These are phyloP conservation scores for Trichacis sp. DNA, from an alignment of 2,888 invertebrate genomes.

Conservation along the genomic window DNA sequence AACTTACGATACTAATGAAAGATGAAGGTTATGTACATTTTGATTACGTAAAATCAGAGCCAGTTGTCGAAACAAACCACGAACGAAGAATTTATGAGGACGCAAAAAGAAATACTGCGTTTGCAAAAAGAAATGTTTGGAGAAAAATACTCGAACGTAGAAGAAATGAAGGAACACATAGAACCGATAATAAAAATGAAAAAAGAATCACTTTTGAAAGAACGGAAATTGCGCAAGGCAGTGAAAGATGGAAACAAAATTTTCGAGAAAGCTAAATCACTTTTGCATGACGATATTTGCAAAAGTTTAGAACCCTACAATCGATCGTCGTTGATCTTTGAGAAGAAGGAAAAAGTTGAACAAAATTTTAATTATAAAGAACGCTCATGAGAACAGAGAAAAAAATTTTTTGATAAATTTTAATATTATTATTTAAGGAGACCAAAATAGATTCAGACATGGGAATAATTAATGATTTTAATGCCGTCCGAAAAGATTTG, in stretches of 20 bases:
- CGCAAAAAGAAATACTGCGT: slow-evolving; percentile 75
- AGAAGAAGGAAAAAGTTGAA: neutral
- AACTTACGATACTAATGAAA: too few relatives aligned
- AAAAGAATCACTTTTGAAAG: slow-evolving; percentile 73
- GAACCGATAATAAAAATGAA: slow-evolving; percentile 74
- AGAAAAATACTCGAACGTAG: slow-evolving; percentile 75
- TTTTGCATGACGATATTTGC: neutral
- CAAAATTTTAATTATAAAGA: too few relatives aligned
- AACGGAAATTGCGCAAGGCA: slow-evolving; percentile 72
- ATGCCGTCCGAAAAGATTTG: too few relatives aligned
- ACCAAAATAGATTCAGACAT: too few relatives aligned
- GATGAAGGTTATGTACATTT: too few relatives aligned
- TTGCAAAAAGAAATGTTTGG: slow-evolving; percentile 76
- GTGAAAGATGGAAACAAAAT: slow-evolving; percentile 74
- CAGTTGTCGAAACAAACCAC: slow-evolving; percentile 54
- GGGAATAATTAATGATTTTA: too few relatives aligned
- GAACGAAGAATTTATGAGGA: slow-evolving; percentile 73
- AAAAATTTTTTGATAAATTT: too few relatives aligned
- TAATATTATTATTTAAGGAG: too few relatives aligned
- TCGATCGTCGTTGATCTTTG: neutral
- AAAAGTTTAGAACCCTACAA: neutral
- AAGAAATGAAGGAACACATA: slow-evolving; percentile 73
- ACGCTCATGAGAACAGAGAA: too few relatives aligned
- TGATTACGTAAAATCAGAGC: too few relatives aligned
- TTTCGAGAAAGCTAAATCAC: slow-evolving; percentile 73